Evolutionary conservation across 2,797 vertebrate genomes (phyloP), one percentile per base, ranked within the genome.

Genomic region (Apogon hyalosoma): DNA sequence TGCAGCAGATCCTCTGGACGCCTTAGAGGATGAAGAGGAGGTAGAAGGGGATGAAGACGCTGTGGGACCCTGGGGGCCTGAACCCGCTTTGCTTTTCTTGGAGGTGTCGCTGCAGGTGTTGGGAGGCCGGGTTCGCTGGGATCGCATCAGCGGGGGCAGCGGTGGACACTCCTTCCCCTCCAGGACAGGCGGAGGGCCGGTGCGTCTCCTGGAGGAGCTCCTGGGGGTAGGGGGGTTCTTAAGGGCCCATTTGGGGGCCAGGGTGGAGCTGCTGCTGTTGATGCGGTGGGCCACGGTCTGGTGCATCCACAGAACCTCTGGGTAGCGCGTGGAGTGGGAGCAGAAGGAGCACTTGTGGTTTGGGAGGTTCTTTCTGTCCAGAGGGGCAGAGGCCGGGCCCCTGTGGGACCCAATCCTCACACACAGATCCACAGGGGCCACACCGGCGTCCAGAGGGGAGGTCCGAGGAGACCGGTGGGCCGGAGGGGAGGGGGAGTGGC

Each of bases 271-370:
- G 63, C 93, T 95, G 87, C 95, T 94, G 86, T 94, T 97, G 88
- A 98, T 94, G 77, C 94, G 95, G 91, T 98, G 97, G 91, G 96
- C 95, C 82, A 98, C 90, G 28, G 94, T 95, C 88, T 97, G 95
- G 82, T 98, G 97, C 95, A 98, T 96, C 96, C 96, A 98, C 42
- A 98, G 93, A 50, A 98, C 96, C 91, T 98, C 97, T 0, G 96
- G 97, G 82, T 98, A 98, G 80, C 92, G 92, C 46, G 96, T 97
- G 84, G 94, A 93, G 83, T 98, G 95, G 69, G 89, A 94, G 85
- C 97, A 98, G 89, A 96, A 97, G 63, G 96, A 96, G 80, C 97
- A 98, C 0, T 93, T 94, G 84, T 98, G 96, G 56, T 92, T 86
- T 8, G 94, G 90, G 72, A 97, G 94, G 63, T 89, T 90, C 42